Percentiles rank a stretch among this genome's conserved stretches.
phyloP scores from a whole-genome alignment of 2,888 invertebrate species.

The Pseudococcus longispinus region DNA sequence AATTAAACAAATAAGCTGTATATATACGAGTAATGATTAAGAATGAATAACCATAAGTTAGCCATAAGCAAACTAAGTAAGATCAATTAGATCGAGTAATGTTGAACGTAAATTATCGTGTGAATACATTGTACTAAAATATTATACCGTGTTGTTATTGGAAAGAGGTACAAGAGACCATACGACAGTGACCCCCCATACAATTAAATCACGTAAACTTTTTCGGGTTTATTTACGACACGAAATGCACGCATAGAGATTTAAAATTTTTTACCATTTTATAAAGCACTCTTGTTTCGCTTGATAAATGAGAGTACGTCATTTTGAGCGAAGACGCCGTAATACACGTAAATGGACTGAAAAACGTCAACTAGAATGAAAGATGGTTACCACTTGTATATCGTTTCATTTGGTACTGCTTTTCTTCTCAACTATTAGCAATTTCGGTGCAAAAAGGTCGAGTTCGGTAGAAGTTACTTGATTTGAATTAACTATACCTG shows the following conservation, averaged over 20 bases:
- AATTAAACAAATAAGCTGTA: no score
- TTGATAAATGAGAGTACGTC: conserved; percentile 54
- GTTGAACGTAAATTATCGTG: no score
- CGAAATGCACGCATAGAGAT: conserved; percentile 38
- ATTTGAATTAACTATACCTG: not conserved
- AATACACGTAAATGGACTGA: conserved; percentile 50
- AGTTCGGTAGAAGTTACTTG: not conserved
- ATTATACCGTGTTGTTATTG: no score
- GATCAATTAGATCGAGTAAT: no score
- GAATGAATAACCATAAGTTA: no score
- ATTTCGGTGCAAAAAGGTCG: conserved; percentile 1
- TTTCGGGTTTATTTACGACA: not conserved
- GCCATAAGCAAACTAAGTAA: no score
- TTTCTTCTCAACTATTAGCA: not conserved
- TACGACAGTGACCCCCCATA: not conserved
- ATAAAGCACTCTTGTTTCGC: conserved; percentile 41
- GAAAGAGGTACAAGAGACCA: no score
- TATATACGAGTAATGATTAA: no score
- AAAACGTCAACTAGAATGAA: conserved; percentile 53
- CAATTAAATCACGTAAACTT: conserved; percentile 18
- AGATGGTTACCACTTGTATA: conserved; percentile 48
- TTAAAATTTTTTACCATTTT: conserved; percentile 36
- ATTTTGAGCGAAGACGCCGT: conserved; percentile 47
- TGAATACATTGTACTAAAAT: no score
- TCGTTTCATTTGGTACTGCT: conserved; percentile 34